phyloP scores from a whole-genome alignment of 2,113 vertebrate species.

The Cynopterus brachyotis region DNA sequence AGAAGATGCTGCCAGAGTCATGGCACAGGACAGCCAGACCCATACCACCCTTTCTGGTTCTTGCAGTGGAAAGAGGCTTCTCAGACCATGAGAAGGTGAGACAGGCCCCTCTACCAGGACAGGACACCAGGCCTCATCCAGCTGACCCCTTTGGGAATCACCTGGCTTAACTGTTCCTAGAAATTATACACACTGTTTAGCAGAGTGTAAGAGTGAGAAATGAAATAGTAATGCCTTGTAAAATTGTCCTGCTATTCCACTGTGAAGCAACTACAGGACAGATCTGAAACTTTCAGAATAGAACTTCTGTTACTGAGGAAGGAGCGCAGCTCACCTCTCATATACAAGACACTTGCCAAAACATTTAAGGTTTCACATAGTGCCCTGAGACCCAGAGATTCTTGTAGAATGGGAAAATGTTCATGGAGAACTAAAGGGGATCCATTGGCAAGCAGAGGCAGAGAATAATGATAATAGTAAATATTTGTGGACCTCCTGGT shows the following conservation, averaged over 20 bases:
- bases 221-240: constrained; percentile 54
- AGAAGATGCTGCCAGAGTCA: neutral
- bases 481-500: neutral
- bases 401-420: neutral
- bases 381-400: neutral
- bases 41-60: neutral
- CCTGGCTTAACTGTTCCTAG: neutral
- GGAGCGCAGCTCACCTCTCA: neutral
- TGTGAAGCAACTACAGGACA: neutral
- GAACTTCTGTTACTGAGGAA: neutral
- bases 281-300: neutral
- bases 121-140: neutral
- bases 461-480: neutral
- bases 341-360: neutral
- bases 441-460: neutral
- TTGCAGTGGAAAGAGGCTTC: neutral
- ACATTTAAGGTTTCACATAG: rapidly evolving
- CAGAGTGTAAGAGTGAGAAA: neutral
- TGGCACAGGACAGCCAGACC: neutral
- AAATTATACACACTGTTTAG: neutral
- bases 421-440: neutral
- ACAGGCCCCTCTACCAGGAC: neutral
- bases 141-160: neutral
- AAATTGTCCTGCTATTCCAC: neutral
- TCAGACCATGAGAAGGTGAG: neutral